Evolutionary conservation across 2,888 invertebrate genomes (phyloP), one percentile per base, ranked within the genome.

Genomic region (Lepidochitona cinerea): DNA sequence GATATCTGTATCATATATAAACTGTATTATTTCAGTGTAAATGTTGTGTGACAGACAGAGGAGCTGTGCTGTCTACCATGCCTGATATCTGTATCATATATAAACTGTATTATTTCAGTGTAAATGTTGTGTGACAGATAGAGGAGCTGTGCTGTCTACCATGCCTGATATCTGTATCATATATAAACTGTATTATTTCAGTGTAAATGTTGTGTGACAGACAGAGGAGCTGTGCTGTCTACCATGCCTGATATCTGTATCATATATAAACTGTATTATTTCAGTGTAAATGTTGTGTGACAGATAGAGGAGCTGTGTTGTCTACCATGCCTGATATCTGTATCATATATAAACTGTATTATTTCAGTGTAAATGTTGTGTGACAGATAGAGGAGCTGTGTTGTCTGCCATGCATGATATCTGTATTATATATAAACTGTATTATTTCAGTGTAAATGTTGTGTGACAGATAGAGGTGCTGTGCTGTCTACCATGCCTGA

Each of bases 281-380:
- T 77, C 90, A 97, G 95, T 97, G 97, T 89, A 90, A 93, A 26
- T 97, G 97, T 89, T 97, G 97, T 89, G 91, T 92, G 73, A 91
- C 95, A 70, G 92, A 93, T 2, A 93, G 93, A 65, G 92, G 93
- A 29, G 92, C 93, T 79, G 93, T 96, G 36, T 70, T 74, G 35
- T 91, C 93, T 18, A 92, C 94, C 0, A 92, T 97, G 91, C 97
- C 97, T 0, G 97, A 97, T 90, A 92, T 96, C 71, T 95, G 95
- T 82, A 93, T 97, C 75, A 94, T 94, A 3, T 97, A 97, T 92
- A 97, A 97, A 90, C 23, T 54, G 7, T 23, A 6, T 54, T 74
- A 72, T 84, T 83, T 77, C 90, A 97, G 95, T 97, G 97, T 89
- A 90, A 93, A 26, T 97, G 97, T 89, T 97, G 97, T 89, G 91